Base-by-base conservation (phyloP, 2,888 invertebrate species). In the Tuta absoluta region DNA sequence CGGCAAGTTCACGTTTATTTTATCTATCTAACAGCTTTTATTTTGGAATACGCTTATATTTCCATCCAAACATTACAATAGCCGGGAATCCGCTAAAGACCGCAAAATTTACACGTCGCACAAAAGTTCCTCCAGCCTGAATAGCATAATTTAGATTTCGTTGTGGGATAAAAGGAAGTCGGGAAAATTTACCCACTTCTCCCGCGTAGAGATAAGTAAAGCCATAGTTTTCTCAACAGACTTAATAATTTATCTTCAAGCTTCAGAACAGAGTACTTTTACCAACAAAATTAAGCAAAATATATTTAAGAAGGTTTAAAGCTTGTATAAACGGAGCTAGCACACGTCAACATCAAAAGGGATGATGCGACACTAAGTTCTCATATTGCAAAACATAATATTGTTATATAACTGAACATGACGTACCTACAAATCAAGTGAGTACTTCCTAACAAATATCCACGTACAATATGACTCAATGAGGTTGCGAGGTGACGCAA, bases 111-210 rank as follows among this genome's bases (percentile, higher is more conserved):
- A 21, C 21, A 23, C 51, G 11, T 23, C 12, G 21, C 23, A 8
- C 19, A 11, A 51, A 51, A 19, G 17, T 51, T 51, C 10, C 4
- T 23, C 23, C 51, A 21, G 51, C 23, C 14, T 51, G 51, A 51
- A 51, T 51, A 23, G 51, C 51, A 51, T 51, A 51, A 51, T 51
- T 51, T 51, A 51, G 51, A 51, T 51, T 21, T 51, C 11, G 51
- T 45, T 45, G n/a, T 17, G n/a, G 45, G 45, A 51, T 23, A 51
- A 51, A 51, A 23, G 21, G 8, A 51, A 21, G 51, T 51, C 23
- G 12, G 10, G 23, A 23, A 23, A 23, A 23, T 21, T 51, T 51
- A 51, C 19, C 10, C 19, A 23, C 51, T 51, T 51, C 17, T 12
- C 11, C 17, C 23, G 11, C 14, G 14, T 12, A 19, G 51, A 51